A percentile compares a stretch with the other conserved stretches of the same genome.
Conservation (phyloP, 1,140 invertebrate genomes). For the Brachionus calyciflorus region DNA sequence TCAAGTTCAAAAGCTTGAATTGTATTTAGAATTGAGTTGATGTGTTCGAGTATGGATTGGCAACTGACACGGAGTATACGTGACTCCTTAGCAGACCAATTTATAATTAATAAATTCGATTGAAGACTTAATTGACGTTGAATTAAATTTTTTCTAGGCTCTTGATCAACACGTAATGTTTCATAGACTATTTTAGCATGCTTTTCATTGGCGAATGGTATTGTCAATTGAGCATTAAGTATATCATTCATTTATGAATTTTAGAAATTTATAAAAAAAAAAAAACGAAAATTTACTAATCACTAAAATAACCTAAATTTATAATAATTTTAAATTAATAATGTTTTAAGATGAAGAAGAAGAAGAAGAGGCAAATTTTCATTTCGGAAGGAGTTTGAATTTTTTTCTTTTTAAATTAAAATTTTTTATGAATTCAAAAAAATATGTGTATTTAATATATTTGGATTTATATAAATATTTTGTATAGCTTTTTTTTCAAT, state of each 20-base stretch:
- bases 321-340: too few species aligned
- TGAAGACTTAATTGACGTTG: background rate
- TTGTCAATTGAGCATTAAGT: conserved; percentile 10
- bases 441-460: too few species aligned
- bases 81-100: conserved; percentile 27
- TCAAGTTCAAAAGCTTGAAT: conserved; percentile 11
- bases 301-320: too few species aligned
- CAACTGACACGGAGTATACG: conserved; percentile 29
- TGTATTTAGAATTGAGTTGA: conserved; percentile 30
- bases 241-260: conserved; percentile 23
- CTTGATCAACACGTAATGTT: conserved; percentile 30
- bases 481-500: too few species aligned
- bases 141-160: conserved; percentile 41
- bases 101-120: background rate
- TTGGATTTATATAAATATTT: too few species aligned
- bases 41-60: conserved; percentile 22
- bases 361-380: too few species aligned
- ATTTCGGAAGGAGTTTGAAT: too few species aligned
- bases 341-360: too few species aligned
- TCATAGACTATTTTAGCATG: conserved; percentile 45
- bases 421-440: too few species aligned
- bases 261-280: background rate
- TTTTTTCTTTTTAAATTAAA: too few species aligned
- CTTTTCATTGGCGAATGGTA: conserved; percentile 34
- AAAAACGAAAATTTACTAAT: too few species aligned